A percentile compares a stretch with the other conserved stretches of the same genome.
phyloP scores from a whole-genome alignment of 2,888 invertebrate genomes.

The Drosophila flavopinicola region DNA sequence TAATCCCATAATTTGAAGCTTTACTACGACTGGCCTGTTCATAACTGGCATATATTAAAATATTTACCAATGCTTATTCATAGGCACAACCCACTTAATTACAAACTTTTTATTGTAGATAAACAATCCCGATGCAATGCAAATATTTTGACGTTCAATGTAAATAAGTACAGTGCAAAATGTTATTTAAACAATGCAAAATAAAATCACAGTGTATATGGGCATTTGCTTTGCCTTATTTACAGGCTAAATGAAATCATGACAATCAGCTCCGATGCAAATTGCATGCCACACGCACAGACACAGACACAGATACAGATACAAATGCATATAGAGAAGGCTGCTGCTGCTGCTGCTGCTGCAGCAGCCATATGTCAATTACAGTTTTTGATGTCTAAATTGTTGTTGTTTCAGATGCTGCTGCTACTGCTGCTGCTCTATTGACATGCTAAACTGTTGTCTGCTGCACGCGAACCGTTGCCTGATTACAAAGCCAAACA shows the following conservation, averaged over 20 bases:
- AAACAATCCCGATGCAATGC: constrained; percentile 18
- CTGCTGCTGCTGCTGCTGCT: constrained; percentile 11
- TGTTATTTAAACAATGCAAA: constrained; percentile 43
- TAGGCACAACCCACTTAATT: constrained; percentile 61
- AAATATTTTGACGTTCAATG: constrained; percentile 49
- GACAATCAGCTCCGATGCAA: constrained; percentile 62
- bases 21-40: constrained; percentile 2
- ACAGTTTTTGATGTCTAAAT: constrained; percentile 62
- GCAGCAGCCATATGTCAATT: constrained; percentile 58
- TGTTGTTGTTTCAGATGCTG: constrained; percentile 38
- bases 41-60: constrained; percentile 13
- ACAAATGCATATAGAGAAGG: neutral
- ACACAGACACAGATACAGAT: constrained; percentile 23
- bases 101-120: constrained; percentile 23
- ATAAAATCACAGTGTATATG: constrained; percentile 53
- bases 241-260: constrained; percentile 64
- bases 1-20: constrained; percentile 6
- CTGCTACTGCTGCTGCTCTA: constrained; percentile 15
- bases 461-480: constrained; percentile 36
- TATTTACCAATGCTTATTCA: constrained; percentile 48
- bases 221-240: constrained; percentile 53
- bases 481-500: constrained; percentile 41
- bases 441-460: constrained; percentile 51
- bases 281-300: constrained; percentile 54
- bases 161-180: constrained; percentile 33